Conservation (phyloP, 2,888 invertebrate genomes). For the Apotomis capreana region DNA sequence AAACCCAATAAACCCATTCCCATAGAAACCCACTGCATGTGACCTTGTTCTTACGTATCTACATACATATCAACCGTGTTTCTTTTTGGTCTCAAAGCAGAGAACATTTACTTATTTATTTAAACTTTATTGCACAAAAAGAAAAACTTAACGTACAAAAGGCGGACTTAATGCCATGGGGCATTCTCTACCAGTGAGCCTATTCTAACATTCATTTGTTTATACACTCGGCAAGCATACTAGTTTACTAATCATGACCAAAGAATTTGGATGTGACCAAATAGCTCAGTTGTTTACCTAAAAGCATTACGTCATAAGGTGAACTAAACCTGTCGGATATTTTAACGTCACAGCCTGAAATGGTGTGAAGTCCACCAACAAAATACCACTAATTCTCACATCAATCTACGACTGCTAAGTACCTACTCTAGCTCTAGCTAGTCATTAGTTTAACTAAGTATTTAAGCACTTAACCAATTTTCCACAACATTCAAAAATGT, state of each 20-base stretch:
- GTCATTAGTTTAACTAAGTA: not conserved
- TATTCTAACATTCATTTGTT: constrained; percentile 1
- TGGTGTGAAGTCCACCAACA: constrained; percentile 26
- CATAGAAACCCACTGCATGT: no score
- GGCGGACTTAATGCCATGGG: no score
- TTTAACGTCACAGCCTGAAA: constrained; percentile 28
- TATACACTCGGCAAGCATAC: constrained; percentile 1
- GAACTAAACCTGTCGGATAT: constrained; percentile 29
- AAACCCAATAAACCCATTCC: no score
- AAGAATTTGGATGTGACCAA: constrained; percentile 37
- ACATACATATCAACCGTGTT: not conserved
- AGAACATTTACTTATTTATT: not conserved
- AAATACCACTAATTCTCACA: constrained; percentile 14
- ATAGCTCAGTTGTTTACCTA: constrained; percentile 36
- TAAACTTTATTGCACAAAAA: no score
- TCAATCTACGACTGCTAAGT: not conserved
- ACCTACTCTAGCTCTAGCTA: not conserved
- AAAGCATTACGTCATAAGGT: constrained; percentile 31
- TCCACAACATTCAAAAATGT: not conserved
- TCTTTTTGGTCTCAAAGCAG: not conserved
- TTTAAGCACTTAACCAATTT: not conserved
- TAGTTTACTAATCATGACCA: constrained; percentile 21
- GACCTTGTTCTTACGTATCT: no score
- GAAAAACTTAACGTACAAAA: no score
- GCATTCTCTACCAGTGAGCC: no score